phyloP scores from a whole-genome alignment of 2,888 invertebrate genomes.

The Drosophila buzzatii region DNA sequence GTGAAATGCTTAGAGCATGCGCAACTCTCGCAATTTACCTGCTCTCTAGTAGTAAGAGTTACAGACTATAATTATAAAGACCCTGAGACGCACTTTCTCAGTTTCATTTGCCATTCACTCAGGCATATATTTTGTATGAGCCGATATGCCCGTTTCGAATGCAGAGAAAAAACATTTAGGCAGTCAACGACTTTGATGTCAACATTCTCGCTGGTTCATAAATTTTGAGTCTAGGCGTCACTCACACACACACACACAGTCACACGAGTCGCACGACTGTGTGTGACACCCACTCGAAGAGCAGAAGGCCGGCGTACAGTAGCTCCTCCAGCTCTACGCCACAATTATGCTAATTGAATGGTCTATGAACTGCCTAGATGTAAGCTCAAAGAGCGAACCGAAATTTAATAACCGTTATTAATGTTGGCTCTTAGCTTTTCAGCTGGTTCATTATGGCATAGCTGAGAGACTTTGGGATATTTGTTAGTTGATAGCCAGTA shows the following conservation, averaged over 20 bases:
- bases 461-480: constrained; percentile 22
- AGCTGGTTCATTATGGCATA: constrained; percentile 47
- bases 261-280: neutral
- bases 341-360: constrained; percentile 63
- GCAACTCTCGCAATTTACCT: constrained; percentile 1
- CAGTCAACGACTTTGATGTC: constrained; percentile 35
- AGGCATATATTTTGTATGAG: neutral
- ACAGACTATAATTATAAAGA: neutral
- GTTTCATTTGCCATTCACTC: neutral
- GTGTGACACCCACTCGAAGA: constrained; percentile 32
- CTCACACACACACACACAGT: constrained; percentile 28
- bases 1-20: neutral
- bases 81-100: neutral
- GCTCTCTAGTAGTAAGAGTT: neutral
- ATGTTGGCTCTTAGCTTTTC: constrained; percentile 35
- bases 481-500: neutral
- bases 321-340: constrained; percentile 28
- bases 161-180: constrained; percentile 6
- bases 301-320: constrained; percentile 36
- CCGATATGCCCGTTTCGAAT: neutral
- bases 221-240: constrained; percentile 45
- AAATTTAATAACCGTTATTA: constrained; percentile 65
- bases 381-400: constrained; percentile 53
- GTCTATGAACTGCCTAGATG: constrained; percentile 37
- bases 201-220: constrained; percentile 50